Conservation (phyloP, 2,888 invertebrate genomes). For the Epinotia brunnichana region DNA sequence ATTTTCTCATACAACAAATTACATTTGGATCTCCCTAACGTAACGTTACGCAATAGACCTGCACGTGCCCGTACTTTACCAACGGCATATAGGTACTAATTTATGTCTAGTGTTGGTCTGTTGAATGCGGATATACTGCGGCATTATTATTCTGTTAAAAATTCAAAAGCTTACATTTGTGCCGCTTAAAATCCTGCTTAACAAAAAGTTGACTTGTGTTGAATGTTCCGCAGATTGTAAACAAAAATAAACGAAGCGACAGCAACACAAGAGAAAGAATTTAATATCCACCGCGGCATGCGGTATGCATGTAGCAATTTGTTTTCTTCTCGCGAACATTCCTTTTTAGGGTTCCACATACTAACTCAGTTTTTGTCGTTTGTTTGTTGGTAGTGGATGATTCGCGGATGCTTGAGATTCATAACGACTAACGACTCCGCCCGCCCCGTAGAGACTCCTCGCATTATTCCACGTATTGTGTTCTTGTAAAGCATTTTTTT, state of each 20-base stretch:
- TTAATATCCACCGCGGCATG: slow-evolving; percentile 76
- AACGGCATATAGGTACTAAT: not conserved
- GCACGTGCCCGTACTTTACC: too few species aligned
- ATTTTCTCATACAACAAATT: too few species aligned
- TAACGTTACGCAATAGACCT: too few species aligned
- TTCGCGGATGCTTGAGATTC: slow-evolving; percentile 47
- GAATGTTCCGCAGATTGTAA: slow-evolving; percentile 68
- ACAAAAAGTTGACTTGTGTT: slow-evolving; percentile 66
- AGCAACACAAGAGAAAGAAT: slow-evolving; percentile 75
- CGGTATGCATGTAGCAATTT: slow-evolving; percentile 73
- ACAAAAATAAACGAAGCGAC: slow-evolving; percentile 69
- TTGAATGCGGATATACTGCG: not conserved
- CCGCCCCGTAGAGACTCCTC: not conserved
- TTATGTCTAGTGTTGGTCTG: not conserved
- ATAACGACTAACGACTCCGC: slow-evolving; percentile 38
- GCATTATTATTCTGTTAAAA: slow-evolving; percentile 50
- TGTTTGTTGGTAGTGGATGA: slow-evolving; percentile 52
- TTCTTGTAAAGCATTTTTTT: slow-evolving; percentile 21
- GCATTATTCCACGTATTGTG: not conserved
- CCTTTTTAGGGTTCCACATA: slow-evolving; percentile 65
- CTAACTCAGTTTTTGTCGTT: slow-evolving; percentile 54
- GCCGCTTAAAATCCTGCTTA: slow-evolving; percentile 62
- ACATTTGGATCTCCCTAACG: too few species aligned
- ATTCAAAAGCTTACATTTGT: slow-evolving; percentile 62
- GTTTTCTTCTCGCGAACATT: slow-evolving; percentile 72